These are phyloP conservation scores for Catharus minimus DNA, from an alignment of 2,113 vertebrate species.

Conservation along the genomic window DNA sequence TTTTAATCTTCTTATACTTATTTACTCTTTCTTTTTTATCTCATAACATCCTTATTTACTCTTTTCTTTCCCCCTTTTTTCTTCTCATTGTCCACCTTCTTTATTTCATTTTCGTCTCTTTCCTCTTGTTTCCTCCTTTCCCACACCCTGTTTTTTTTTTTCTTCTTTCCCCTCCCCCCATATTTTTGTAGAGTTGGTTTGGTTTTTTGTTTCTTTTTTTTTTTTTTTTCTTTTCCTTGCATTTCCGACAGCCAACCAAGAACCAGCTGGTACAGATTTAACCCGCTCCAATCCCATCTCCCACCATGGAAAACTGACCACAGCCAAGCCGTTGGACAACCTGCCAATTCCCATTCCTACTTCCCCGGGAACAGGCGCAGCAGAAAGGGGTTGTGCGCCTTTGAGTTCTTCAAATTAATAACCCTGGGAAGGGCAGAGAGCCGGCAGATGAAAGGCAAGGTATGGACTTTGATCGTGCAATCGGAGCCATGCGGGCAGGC, in stretches of 20 bases:
- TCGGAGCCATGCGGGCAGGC: background rate
- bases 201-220: too few relatives aligned
- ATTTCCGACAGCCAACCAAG: background rate
- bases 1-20: background rate
- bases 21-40: background rate
- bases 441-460: constrained; percentile 30
- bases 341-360: background rate
- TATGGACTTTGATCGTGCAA: background rate
- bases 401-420: background rate
- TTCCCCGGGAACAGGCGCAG: background rate
- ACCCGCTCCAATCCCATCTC: background rate
- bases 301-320: background rate
- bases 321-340: background rate
- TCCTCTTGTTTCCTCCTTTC: background rate
- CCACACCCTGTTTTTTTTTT: fast-evolving
- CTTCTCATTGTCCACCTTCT: background rate
- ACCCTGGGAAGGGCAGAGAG: background rate
- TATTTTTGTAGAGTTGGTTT: background rate
- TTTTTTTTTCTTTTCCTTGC: too few relatives aligned
- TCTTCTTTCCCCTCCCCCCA: too few relatives aligned
- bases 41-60: background rate
- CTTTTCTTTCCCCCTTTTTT: background rate
- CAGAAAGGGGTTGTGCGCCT: background rate
- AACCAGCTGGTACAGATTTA: background rate
- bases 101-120: background rate